Evolutionary conservation across 1,140 invertebrate species (phyloP).

Genomic region (Nephila pilipes): DNA sequence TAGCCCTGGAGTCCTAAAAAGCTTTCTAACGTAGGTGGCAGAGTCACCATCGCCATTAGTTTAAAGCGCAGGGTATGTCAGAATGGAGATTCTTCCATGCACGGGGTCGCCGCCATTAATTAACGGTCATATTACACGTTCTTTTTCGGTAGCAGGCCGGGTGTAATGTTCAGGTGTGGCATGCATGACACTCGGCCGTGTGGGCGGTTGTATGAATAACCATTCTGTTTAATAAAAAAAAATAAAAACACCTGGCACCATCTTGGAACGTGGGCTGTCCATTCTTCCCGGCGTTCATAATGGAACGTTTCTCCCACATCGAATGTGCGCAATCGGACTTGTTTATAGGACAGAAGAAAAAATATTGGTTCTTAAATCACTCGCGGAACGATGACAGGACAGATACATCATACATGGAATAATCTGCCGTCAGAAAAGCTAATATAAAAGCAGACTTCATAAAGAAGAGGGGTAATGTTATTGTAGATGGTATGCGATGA

Average conservation of each 20-base stretch:
- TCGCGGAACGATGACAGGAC: background rate
- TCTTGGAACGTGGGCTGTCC: background rate
- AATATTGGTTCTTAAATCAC: background rate
- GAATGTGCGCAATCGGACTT: background rate
- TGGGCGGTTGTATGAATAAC: slow-evolving; percentile 24
- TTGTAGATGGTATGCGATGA: background rate
- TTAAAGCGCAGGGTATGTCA: background rate
- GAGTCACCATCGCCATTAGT: background rate
- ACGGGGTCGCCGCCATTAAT: background rate
- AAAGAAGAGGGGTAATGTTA: background rate
- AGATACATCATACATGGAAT: background rate
- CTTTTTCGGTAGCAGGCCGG: background rate
- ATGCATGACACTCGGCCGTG: background rate
- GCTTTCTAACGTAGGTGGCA: background rate
- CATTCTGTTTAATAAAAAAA: background rate
- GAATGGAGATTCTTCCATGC: background rate
- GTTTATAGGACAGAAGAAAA: background rate
- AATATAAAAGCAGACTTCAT: no score
- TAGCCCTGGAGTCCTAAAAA: background rate
- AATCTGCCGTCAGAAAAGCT: no score
- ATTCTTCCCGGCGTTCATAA: background rate
- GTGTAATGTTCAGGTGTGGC: slow-evolving; percentile 26
- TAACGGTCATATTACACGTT: background rate
- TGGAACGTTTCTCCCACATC: background rate
- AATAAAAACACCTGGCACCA: background rate